These are phyloP conservation scores for Monopterus albus DNA, from an alignment of 2,113 vertebrate species.

Conservation along the genomic window DNA sequence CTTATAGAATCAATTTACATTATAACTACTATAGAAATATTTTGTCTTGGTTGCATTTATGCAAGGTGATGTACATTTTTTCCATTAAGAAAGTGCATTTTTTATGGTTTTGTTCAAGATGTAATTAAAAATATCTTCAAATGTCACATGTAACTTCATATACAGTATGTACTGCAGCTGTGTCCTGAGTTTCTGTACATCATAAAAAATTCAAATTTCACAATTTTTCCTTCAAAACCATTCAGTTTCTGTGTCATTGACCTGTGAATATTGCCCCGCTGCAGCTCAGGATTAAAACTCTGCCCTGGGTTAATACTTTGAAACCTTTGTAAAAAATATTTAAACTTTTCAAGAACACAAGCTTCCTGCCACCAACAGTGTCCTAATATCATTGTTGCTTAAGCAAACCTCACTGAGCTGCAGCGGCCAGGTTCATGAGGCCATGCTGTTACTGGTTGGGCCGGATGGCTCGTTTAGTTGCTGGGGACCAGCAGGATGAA, in stretches of 20 bases:
- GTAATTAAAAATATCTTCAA: constrained; percentile 8
- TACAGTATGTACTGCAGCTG: not conserved
- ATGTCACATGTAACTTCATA: not conserved
- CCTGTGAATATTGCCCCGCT: not conserved
- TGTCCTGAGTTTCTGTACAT: not conserved
- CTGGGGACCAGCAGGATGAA: constrained; percentile 85
- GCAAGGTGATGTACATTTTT: not conserved
- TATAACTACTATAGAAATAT: no score
- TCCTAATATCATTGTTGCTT: no score
- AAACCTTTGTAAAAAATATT: not conserved
- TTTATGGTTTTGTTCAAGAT: not conserved
- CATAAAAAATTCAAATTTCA: not conserved
- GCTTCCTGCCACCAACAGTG: not conserved
- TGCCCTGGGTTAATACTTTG: not conserved
- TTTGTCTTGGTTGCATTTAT: not conserved
- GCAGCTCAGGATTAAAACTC: constrained; percentile 2
- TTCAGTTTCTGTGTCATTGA: not conserved
- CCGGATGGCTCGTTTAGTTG: constrained; percentile 47
- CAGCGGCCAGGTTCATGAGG: not conserved
- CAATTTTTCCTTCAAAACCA: not conserved
- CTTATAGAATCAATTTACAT: no score
- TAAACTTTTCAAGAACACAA: no score
- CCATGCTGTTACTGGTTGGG: not conserved
- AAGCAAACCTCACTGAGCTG: not conserved
- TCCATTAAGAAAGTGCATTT: constrained; percentile 42